A percentile compares a stretch with the other conserved stretches of the same genome.
phyloP scores from a whole-genome alignment of 1,140 invertebrate species.

The Phocides pigmalion region DNA sequence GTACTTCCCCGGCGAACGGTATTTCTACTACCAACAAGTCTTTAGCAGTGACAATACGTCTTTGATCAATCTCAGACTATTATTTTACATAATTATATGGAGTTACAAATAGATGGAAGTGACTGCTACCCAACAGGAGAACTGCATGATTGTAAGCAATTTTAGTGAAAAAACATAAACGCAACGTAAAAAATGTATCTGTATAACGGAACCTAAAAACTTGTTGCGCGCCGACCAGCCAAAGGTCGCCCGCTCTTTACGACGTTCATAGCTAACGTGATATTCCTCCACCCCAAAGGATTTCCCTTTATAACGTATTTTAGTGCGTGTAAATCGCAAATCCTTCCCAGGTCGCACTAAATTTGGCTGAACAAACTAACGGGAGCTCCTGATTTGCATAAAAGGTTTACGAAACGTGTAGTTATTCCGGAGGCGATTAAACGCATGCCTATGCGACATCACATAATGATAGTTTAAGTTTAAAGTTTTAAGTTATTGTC shows the following conservation, averaged over 20 bases:
- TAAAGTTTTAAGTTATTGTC: background rate
- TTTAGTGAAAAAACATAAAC: too few relatives aligned
- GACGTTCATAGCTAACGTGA: conserved; percentile 12
- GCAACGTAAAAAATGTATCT: background rate
- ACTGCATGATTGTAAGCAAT: too few relatives aligned
- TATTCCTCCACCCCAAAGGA: conserved; percentile 5
- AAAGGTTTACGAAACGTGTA: conserved; percentile 24
- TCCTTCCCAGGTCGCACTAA: conserved; percentile 15
- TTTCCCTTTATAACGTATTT: conserved; percentile 25
- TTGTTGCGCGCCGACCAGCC: conserved; percentile 3
- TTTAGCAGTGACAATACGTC: too few relatives aligned
- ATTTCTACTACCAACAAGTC: too few relatives aligned
- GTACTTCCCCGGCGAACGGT: too few relatives aligned
- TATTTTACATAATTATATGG: too few relatives aligned
- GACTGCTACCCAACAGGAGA: too few relatives aligned
- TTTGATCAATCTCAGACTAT: too few relatives aligned
- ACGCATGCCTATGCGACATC: conserved; percentile 7
- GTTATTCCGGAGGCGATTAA: conserved; percentile 14
- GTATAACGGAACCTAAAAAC: background rate
- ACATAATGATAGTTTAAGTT: conserved; percentile 3
- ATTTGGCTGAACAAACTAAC: conserved; percentile 10
- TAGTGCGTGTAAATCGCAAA: conserved; percentile 19
- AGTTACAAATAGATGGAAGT: too few relatives aligned
- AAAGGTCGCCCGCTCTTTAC: conserved; percentile 16
- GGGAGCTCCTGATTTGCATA: conserved; percentile 17